Percentiles rank a stretch among this genome's conserved stretches.
Evolutionary conservation across 2,888 invertebrate genomes (phyloP).

Genomic region (Hirtodrosophila histrioides): DNA sequence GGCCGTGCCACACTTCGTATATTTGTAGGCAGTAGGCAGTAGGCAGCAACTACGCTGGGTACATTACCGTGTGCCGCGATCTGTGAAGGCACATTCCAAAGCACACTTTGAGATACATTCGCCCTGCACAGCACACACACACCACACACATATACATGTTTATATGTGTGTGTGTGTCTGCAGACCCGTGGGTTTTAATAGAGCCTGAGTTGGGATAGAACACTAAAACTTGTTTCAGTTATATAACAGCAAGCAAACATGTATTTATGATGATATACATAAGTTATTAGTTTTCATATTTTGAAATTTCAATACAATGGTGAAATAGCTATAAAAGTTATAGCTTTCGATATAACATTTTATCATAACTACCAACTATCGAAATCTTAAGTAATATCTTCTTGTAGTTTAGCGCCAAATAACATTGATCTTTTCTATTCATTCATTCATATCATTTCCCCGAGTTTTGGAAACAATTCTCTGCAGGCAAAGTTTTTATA

Average conservation of each 20-base stretch:
- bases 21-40: conserved; percentile 26
- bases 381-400: too few species aligned
- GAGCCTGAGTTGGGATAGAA: conserved; percentile 7
- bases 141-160: neutral
- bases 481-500: too few species aligned
- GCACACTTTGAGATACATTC: conserved; percentile 69
- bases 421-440: too few species aligned
- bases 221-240: neutral
- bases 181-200: conserved; percentile 34
- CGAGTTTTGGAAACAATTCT: too few species aligned
- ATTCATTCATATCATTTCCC: too few species aligned
- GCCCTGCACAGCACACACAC: conserved; percentile 6
- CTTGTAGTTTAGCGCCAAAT: too few species aligned
- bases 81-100: conserved; percentile 83
- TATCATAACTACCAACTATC: too few species aligned
- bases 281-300: too few species aligned
- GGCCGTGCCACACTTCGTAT: conserved; percentile 68
- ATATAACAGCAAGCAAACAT: conserved; percentile 3
- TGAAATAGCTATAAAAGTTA: too few species aligned
- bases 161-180: conserved; percentile 33
- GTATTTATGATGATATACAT: too few species aligned
- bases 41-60: conserved; percentile 37
- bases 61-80: conserved; percentile 81
- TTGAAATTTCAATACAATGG: too few species aligned
- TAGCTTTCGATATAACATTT: too few species aligned